A percentile compares a stretch with the other conserved stretches of the same genome.
Evolutionary conservation across 2,113 vertebrate species (phyloP).

Genomic region (Natator depressus): DNA sequence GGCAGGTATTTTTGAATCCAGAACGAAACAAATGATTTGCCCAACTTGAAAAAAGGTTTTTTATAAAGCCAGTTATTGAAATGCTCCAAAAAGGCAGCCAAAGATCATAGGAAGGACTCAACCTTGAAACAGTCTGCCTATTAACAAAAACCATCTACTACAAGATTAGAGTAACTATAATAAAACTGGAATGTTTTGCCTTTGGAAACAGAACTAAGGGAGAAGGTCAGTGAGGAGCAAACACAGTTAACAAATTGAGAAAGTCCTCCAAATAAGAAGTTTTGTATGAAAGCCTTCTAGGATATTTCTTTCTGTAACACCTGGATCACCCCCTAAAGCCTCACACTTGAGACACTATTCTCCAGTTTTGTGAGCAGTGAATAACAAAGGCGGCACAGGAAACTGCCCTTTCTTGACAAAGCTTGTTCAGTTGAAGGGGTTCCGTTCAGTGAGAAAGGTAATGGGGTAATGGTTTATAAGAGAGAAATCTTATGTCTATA

Average conservation of each 20-base stretch:
- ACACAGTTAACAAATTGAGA: background rate
- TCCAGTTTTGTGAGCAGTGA: background rate
- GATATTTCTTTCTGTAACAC: background rate
- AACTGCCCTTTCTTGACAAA: background rate
- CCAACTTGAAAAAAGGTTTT: background rate
- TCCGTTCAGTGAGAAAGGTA: background rate
- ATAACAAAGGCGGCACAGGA: background rate
- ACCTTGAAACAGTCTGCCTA: background rate
- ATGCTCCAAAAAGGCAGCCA: background rate
- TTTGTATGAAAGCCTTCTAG: fast-evolving
- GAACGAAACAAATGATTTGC: background rate
- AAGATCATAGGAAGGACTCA: background rate
- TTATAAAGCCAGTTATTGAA: background rate
- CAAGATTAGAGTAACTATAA: background rate
- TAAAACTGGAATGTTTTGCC: background rate
- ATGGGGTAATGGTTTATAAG: background rate
- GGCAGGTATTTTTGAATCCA: background rate
- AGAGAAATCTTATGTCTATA: background rate
- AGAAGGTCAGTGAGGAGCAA: background rate
- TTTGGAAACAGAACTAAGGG: background rate
- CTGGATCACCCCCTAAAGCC: background rate
- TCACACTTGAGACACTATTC: background rate
- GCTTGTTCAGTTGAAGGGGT: background rate
- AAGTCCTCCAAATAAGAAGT: background rate
- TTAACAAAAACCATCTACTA: background rate